phyloP scores from a whole-genome alignment of 2,888 invertebrate species.

The Drosophila affinis region DNA sequence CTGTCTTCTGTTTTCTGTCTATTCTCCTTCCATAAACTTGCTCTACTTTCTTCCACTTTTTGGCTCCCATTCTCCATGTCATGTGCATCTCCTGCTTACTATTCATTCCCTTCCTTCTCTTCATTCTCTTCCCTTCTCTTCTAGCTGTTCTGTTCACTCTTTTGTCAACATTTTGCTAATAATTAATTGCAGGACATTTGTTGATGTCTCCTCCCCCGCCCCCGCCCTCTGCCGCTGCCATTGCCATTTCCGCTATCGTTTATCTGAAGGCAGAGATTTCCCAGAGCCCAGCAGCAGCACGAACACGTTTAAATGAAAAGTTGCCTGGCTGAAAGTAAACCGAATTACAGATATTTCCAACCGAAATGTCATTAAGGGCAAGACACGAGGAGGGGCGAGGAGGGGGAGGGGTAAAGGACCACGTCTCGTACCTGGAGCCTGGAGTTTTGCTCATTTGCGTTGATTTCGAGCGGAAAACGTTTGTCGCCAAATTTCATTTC shows the following conservation, averaged over 20 bases:
- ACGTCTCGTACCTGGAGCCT: slow-evolving; percentile 12
- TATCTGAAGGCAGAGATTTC: slow-evolving; percentile 31
- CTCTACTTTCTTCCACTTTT: neutral
- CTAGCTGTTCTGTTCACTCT: neutral
- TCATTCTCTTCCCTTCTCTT: neutral
- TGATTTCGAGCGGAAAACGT: slow-evolving; percentile 75
- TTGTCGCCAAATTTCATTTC: slow-evolving; percentile 74
- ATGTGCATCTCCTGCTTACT: neutral
- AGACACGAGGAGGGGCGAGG: slow-evolving; percentile 5
- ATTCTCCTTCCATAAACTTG: neutral
- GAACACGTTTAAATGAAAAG: slow-evolving; percentile 48
- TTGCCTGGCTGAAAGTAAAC: slow-evolving; percentile 21
- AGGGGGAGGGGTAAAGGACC: slow-evolving; percentile 21
- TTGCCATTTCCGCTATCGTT: slow-evolving; percentile 44
- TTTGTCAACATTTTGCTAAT: slow-evolving; percentile 34
- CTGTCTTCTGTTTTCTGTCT: no score
- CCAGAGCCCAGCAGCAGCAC: neutral
- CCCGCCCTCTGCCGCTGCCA: slow-evolving; percentile 9
- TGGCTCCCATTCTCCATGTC: neutral
- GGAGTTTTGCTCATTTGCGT: slow-evolving; percentile 66
- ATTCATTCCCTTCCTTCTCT: neutral
- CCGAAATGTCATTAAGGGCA: slow-evolving; percentile 14
- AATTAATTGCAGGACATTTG: slow-evolving; percentile 71
- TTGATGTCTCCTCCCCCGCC: slow-evolving; percentile 37
- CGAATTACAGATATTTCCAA: slow-evolving; percentile 31